Evolutionary conservation across 2,797 vertebrate genomes (phyloP).

Genomic region (Liasis olivaceus): DNA sequence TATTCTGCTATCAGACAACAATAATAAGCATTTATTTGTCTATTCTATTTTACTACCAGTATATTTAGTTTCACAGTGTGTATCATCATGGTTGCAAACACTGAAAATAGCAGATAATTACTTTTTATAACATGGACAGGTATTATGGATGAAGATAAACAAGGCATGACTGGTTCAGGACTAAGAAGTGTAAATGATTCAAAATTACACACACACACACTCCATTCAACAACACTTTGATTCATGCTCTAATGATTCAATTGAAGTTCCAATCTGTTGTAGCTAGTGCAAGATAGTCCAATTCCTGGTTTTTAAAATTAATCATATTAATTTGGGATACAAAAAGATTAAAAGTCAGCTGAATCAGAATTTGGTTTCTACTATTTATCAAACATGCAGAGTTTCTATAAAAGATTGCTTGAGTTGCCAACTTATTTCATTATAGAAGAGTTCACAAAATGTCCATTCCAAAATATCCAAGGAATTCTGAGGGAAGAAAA

Average conservation of each 20-base stretch:
- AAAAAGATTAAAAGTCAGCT: not conserved
- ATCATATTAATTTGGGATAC: not conserved
- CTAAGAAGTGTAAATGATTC: constrained; percentile 12
- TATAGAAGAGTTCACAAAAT: too few species aligned
- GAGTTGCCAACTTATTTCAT: too few species aligned
- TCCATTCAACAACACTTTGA: not conserved
- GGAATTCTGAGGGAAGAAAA: not conserved
- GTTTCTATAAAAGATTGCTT: not conserved
- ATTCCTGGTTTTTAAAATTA: not conserved
- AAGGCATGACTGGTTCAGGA: not conserved
- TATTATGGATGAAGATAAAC: not conserved
- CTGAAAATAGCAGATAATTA: not conserved
- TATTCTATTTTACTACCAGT: not conserved
- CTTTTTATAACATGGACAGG: not conserved
- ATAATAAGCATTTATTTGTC: not conserved
- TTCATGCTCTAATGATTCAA: not conserved
- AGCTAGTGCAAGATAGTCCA: accelerated
- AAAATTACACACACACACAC: not conserved
- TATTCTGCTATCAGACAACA: constrained; percentile 5
- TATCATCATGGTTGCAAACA: not conserved
- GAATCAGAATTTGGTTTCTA: not conserved
- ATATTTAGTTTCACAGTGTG: not conserved
- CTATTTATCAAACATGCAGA: not conserved
- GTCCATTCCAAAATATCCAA: not conserved
- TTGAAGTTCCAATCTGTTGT: not conserved